Evolutionary conservation across 2,113 vertebrate species (phyloP).

Genomic region (human): DNA sequence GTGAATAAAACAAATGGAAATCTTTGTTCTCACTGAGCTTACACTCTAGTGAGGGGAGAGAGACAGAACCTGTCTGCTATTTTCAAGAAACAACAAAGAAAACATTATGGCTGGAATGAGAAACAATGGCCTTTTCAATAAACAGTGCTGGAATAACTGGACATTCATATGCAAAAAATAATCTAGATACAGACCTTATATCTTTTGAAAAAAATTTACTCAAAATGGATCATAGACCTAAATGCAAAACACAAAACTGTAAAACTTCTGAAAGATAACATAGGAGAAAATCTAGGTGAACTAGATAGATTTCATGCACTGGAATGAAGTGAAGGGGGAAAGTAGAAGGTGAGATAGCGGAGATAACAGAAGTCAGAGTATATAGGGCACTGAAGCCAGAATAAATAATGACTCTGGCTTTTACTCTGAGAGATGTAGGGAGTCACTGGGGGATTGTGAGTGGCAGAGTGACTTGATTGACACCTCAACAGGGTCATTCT

Average conservation of each 20-base stretch:
- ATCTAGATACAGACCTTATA: no score
- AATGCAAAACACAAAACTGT: no score
- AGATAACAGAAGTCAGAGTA: neutral
- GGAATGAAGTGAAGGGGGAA: neutral
- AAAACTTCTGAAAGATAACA: no score
- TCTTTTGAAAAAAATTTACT: no score
- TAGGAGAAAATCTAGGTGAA: no score
- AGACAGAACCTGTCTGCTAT: neutral
- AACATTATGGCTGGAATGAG: neutral
- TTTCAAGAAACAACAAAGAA: constrained; percentile 44
- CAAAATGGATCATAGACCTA: no score
- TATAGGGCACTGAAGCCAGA: neutral
- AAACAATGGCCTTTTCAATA: no score
- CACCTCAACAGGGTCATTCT: neutral
- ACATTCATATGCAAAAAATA: no score
- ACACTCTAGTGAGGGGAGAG: neutral
- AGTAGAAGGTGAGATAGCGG: neutral
- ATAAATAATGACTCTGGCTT: constrained; percentile 42
- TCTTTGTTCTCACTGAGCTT: neutral
- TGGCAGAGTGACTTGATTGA: neutral
- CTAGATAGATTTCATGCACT: no score
- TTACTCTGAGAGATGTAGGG: neutral
- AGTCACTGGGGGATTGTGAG: neutral
- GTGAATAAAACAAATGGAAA: neutral
- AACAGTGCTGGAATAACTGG: no score